A percentile compares a stretch with the other conserved stretches of the same genome.
Conservation (phyloP, 2,113 vertebrate genomes). For the Tupaia chinensis region DNA sequence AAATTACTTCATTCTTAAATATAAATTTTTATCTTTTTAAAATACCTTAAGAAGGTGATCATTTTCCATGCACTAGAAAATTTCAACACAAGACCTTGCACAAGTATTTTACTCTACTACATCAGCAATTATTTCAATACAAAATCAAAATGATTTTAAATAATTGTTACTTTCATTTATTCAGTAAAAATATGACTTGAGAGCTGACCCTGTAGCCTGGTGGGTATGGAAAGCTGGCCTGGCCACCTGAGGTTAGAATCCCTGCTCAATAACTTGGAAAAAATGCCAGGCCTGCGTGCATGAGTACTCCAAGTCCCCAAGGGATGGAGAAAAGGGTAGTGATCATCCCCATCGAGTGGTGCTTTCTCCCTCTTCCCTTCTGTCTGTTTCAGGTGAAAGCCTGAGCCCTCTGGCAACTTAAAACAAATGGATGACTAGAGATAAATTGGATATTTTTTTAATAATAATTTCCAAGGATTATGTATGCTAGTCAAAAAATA, state of each 20-base stretch:
- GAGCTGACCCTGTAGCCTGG: too few relatives aligned
- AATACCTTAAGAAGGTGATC: neutral
- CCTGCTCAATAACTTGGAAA: too few relatives aligned
- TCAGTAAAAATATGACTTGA: neutral
- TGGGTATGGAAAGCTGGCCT: too few relatives aligned
- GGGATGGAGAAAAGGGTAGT: too few relatives aligned
- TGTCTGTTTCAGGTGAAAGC: too few relatives aligned
- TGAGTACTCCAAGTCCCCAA: too few relatives aligned
- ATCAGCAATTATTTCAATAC: neutral
- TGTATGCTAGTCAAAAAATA: neutral
- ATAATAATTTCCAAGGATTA: neutral
- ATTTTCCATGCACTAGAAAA: neutral
- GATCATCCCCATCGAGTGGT: too few relatives aligned
- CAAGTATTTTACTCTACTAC: neutral
- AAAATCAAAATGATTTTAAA: neutral
- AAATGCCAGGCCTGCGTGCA: too few relatives aligned
- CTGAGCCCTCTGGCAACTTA: too few relatives aligned
- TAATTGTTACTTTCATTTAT: neutral
- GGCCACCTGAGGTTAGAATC: too few relatives aligned
- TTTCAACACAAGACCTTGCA: neutral
- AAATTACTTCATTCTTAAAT: neutral
- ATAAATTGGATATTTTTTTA: neutral
- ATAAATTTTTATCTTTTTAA: neutral
- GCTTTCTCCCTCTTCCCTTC: too few relatives aligned
- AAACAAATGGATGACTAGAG: neutral